Evolutionary conservation across 2,797 vertebrate genomes (phyloP), one percentile per base, ranked within the genome.

Genomic region (Odontamblyopus lacepedii): DNA sequence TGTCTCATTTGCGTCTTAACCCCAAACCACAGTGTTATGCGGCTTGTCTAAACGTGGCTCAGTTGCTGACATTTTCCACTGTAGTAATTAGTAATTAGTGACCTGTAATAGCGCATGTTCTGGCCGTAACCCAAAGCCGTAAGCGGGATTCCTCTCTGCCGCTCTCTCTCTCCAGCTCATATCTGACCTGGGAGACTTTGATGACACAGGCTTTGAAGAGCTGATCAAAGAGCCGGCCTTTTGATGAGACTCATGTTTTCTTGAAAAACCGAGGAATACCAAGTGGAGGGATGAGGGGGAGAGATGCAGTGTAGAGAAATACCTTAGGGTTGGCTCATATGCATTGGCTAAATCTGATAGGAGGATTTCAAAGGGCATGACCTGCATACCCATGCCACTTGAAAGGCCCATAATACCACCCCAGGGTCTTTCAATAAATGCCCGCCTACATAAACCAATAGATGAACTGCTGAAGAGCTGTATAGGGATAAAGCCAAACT

Each of bases 181-280:
- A 92, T 91, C 85, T 89, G 85, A 91, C 89, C 91, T 91, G 88
- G 92, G 92, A 86, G 85, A 92, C 91, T 94, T 92, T 94, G 92
- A 94, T 93, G 93, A 91, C 85, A 87, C 41, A 44, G 83, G 87
- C 91, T 94, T 94, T 94, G 94, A 94, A 94, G 90, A 90, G 78
- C 85, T 87, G 93, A 95, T 94, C 93, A 94, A 94, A 94, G 91
- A 83, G 41, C 65, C 74, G 62, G 84, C 79, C 87, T 94, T 63
- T 92, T 93, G 91, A 92, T 92, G 92, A 90, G 88, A 84, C 76
- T 84, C 79, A 89, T 92, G 87, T 93, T 93, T 91, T 85, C 88
- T 83, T 82, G 83, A 89, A 82, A 84, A 80, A 72, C 78, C 79
- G 72, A 85, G 82, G 90, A 91, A 92, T 89, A 91, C 85, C 83